Base-by-base conservation (phyloP, 1,140 invertebrate species). In the Neotoxoptera formosana region DNA sequence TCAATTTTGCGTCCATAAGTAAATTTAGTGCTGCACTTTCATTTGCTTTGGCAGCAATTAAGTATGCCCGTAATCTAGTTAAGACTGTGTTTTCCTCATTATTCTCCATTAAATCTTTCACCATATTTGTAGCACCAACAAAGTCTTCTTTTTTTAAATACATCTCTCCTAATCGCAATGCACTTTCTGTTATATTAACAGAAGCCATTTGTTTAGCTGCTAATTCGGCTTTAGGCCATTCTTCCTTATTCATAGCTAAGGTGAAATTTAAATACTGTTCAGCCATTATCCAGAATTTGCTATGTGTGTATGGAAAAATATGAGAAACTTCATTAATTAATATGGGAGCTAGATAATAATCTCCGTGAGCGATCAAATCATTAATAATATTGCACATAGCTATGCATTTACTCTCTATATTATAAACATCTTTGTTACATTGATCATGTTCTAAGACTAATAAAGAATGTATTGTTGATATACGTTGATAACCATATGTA, bases 161-260 rank as follows among this genome's bases (percentile, higher is more conserved):
- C 30, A 93, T 56, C 30, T 93, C 81, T 25, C 91, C 83, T 88
- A 94, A 96, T 95, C 95, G 95, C 45, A 96, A 95, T 93, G 95
- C 94, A 94, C 97, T 97, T 94, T 98, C 97, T 94, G 96, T 96
- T 91, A 96, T 95, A 95, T 98, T 96, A 11, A 98, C 95, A 21
- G 97, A 96, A 89, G 97, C 96, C 47, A 98, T 96, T 95, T 97
- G 97, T 89, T 95, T 95, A 87, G 98, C 97, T 90, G 97, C 96
- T 89, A 96, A 96, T 94, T 97, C 96, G 0, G 98, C 97, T 93
- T 97, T 97, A 48, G 96, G 96, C 97, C 97, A 98, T 94, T 97
- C 96, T 92, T 97, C 97, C 95, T 96, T 96, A 94, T 97, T 96
- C 88, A 98, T 94, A 83, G 96, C 94, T 95, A 96, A 95, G 51